A percentile compares a stretch with the other conserved stretches of the same genome.
Conservation (phyloP, 2,888 invertebrate species). For the Zootermopsis nevadensis region DNA sequence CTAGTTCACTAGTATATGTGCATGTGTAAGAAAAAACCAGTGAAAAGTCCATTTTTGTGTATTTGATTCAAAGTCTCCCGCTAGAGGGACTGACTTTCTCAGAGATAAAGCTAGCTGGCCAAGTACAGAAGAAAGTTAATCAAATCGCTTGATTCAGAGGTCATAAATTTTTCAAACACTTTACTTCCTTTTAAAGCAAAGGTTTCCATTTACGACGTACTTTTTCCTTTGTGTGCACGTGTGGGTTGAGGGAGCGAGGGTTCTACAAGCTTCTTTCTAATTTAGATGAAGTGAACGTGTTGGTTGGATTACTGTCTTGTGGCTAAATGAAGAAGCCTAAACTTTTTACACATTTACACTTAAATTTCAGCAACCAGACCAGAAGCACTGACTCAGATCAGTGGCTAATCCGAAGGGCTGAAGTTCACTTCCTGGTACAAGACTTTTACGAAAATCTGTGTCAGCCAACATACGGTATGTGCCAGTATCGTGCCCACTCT, state of each 20-base stretch:
- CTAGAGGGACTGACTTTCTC: neutral
- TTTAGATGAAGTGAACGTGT: conserved; percentile 10
- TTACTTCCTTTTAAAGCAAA: conserved; percentile 5
- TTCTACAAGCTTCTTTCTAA: conserved; percentile 26
- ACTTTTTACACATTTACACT: neutral
- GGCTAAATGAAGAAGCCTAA: neutral
- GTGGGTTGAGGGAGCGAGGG: too few species aligned
- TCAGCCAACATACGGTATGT: too few species aligned
- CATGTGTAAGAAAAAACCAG: neutral
- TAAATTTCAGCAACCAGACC: neutral
- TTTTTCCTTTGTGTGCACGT: too few species aligned
- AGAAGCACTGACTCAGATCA: too few species aligned
- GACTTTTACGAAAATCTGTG: too few species aligned
- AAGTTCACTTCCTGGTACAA: too few species aligned
- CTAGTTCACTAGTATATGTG: neutral
- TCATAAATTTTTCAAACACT: conserved; percentile 23
- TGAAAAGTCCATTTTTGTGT: neutral
- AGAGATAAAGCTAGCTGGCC: neutral
- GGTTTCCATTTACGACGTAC: neutral
- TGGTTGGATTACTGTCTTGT: conserved; percentile 5
- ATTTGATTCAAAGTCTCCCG: neutral
- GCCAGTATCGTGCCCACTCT: too few species aligned
- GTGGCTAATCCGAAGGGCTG: too few species aligned
- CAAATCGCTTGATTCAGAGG: conserved; percentile 21
- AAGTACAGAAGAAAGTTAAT: neutral